phyloP scores from a whole-genome alignment of 2,113 vertebrate genomes.

The Coreoperca whiteheadi region DNA sequence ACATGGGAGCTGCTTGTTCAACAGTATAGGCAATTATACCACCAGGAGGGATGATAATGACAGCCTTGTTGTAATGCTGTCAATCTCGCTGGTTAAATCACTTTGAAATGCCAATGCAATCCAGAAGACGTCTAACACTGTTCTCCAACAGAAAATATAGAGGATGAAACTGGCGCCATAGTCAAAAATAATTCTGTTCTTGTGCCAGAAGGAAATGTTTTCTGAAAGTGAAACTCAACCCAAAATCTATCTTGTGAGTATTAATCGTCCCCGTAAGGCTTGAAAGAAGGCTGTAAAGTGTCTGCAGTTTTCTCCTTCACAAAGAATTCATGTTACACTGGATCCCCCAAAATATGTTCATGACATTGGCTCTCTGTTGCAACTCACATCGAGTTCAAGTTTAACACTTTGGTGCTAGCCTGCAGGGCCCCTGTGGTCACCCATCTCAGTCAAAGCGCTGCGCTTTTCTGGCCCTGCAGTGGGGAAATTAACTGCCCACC shows the following conservation, averaged over 20 bases:
- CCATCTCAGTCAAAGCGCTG: slow-evolving; percentile 5
- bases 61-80: slow-evolving; percentile 71
- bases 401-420: background rate
- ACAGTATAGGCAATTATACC: slow-evolving; percentile 73
- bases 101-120: slow-evolving; percentile 64
- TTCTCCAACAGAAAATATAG: slow-evolving; percentile 37
- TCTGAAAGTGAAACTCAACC: slow-evolving; percentile 39
- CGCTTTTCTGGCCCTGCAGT: slow-evolving; percentile 12
- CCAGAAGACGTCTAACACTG: slow-evolving; percentile 29
- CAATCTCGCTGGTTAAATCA: slow-evolving; percentile 68
- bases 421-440: slow-evolving; percentile 14
- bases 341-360: slow-evolving; percentile 2
- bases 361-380: background rate
- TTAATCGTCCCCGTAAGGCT: slow-evolving; percentile 2
- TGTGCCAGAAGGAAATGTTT: slow-evolving; percentile 42
- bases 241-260: slow-evolving; percentile 27
- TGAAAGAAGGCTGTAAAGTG: slow-evolving; percentile 1
- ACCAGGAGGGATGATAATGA: slow-evolving; percentile 71
- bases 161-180: slow-evolving; percentile 19
- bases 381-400: slow-evolving; percentile 21
- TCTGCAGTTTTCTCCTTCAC: background rate
- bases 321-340: slow-evolving; percentile 1
- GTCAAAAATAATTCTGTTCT: slow-evolving; percentile 51
- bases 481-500: slow-evolving; percentile 19
- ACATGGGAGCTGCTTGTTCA: slow-evolving; percentile 67